These are phyloP conservation scores for Oreochromis tanganicae DNA, from an alignment of 2,113 vertebrate genomes.

Conservation along the genomic window DNA sequence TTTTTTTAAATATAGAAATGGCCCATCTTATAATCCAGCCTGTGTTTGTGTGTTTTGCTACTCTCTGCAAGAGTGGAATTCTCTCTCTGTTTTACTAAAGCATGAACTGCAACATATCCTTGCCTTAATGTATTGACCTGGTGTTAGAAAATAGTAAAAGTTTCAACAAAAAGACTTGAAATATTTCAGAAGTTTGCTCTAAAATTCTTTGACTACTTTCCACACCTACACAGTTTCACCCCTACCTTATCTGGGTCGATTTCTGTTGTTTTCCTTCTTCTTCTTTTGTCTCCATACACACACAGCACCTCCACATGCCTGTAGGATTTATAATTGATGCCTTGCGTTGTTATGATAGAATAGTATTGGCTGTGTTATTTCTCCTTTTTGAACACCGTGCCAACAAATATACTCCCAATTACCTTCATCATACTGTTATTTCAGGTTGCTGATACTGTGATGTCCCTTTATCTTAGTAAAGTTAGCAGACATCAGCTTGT, in stretches of 20 bases:
- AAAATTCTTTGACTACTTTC: not conserved
- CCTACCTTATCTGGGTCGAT: not conserved
- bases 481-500: not conserved
- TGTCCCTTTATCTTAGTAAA: not conserved
- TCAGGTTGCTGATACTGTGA: not conserved
- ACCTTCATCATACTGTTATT: not conserved
- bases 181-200: not conserved
- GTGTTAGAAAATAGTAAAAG: not conserved
- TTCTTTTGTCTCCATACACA: not conserved
- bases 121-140: not conserved
- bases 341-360: not conserved
- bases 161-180: not conserved
- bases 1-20: not conserved
- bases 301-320: not conserved
- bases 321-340: not conserved
- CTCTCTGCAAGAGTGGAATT: not conserved
- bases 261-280: not conserved
- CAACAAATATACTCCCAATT: not conserved
- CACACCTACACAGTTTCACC: not conserved
- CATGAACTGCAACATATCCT: not conserved
- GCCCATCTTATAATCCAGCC: not conserved
- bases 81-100: not conserved
- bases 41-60: not conserved
- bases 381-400: not conserved
- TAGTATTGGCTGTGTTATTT: not conserved